Percentiles rank a stretch among this genome's conserved stretches.
Conservation (phyloP, 2,888 invertebrate species). For the Pharmacophagus antenor region DNA sequence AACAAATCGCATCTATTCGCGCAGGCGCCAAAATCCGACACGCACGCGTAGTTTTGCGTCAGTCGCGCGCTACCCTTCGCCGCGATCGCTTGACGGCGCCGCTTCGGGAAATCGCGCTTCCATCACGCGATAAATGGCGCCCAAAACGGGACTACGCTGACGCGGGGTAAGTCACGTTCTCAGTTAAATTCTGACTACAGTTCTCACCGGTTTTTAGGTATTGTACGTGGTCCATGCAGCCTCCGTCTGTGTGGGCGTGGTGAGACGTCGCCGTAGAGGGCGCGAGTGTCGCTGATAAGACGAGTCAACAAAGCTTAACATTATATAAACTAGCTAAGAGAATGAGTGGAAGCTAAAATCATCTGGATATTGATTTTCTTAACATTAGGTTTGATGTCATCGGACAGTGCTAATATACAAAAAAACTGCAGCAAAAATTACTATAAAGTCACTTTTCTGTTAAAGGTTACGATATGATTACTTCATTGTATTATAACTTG, state of each 20-base stretch:
- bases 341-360: constrained; percentile 42
- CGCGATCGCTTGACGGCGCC: constrained; percentile 50
- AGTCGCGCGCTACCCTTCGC: constrained; percentile 66
- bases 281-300: constrained; percentile 70
- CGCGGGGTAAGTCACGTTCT: constrained; percentile 66
- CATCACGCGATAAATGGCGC: constrained; percentile 76
- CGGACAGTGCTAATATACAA: constrained; percentile 50
- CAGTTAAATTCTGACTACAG: constrained; percentile 29
- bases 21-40: constrained; percentile 63
- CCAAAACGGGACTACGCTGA: constrained; percentile 65
- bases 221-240: constrained; percentile 55
- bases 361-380: constrained; percentile 71
- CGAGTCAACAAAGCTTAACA: constrained; percentile 73
- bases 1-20: constrained; percentile 65
- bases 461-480: constrained; percentile 33
- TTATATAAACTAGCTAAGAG: constrained; percentile 52
- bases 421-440: constrained; percentile 52
- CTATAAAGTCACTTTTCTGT: constrained; percentile 41
- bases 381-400: constrained; percentile 42
- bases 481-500: background rate
- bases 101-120: constrained; percentile 45
- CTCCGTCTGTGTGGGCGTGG: constrained; percentile 70
- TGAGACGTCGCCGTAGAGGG: constrained; percentile 57
- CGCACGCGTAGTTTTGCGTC: constrained; percentile 61
- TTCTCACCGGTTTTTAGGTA: background rate